phyloP scores from a whole-genome alignment of 2,797 vertebrate genomes.

The Scyliorhinus canicula region DNA sequence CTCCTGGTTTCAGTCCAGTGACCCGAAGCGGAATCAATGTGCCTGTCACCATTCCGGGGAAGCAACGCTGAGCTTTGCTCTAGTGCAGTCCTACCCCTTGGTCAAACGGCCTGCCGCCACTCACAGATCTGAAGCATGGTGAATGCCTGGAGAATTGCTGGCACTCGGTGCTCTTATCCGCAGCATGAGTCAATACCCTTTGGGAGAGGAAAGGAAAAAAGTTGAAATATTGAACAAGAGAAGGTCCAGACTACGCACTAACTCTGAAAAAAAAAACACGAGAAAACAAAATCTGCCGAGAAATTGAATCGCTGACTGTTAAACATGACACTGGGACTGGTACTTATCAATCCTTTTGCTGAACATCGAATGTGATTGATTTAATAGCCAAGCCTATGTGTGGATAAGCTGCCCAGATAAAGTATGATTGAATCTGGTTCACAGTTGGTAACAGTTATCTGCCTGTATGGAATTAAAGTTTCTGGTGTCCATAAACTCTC shows the following conservation, averaged over 20 bases:
- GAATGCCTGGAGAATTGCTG: not conserved
- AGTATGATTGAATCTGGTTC: not conserved
- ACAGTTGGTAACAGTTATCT: conserved; percentile 17
- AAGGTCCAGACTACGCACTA: not conserved
- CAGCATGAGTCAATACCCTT: conserved; percentile 27
- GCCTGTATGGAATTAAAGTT: not conserved
- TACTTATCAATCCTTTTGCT: conserved; percentile 19
- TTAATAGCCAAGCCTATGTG: not conserved
- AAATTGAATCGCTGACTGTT: conserved; percentile 7
- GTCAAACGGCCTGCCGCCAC: not conserved
- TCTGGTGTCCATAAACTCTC: not conserved
- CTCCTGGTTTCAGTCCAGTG: not conserved
- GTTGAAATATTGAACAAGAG: not conserved
- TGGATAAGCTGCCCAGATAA: not conserved
- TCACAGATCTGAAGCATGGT: not conserved
- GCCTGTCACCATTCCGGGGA: too few relatives aligned
- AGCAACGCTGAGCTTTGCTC: not conserved
- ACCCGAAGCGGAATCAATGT: not conserved
- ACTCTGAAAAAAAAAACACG: not conserved
- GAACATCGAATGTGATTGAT: not conserved
- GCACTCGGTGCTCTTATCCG: not conserved
- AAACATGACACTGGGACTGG: not conserved
- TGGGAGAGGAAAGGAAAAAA: conserved; percentile 20
- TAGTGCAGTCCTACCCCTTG: not conserved
- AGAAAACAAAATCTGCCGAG: not conserved